These are phyloP conservation scores for Lerema accius DNA, from an alignment of 1,140 invertebrate species.

Conservation along the genomic window DNA sequence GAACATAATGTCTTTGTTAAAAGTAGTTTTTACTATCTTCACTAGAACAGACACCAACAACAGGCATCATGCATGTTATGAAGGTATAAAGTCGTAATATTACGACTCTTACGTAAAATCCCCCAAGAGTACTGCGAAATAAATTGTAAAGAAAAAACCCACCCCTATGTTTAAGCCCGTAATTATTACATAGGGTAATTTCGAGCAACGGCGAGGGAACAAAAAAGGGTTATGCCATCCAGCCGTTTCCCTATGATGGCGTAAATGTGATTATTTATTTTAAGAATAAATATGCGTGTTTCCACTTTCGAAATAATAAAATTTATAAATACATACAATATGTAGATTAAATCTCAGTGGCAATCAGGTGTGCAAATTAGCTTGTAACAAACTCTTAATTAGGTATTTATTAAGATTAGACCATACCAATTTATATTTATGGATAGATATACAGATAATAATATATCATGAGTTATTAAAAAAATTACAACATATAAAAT, in stretches of 20 bases:
- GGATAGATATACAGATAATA: no score
- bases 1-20: no score
- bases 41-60: background rate
- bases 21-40: background rate
- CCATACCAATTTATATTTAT: no score
- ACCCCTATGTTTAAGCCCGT: conserved; percentile 55
- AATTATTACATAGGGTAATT: conserved; percentile 67
- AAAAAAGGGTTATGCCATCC: conserved; percentile 51
- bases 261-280: conserved; percentile 3
- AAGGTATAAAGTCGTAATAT: conserved; percentile 11
- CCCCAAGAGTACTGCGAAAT: conserved; percentile 21
- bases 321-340: no score
- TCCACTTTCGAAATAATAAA: no score
- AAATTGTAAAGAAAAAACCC: conserved; percentile 53
- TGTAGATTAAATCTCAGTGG: no score
- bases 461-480: no score
- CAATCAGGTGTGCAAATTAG: no score
- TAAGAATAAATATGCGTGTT: no score
- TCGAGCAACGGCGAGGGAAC: conserved; percentile 50
- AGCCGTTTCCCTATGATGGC: conserved; percentile 18
- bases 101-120: conserved; percentile 37
- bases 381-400: no score
- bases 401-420: no score
- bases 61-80: background rate
- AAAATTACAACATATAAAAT: no score